phyloP scores from a whole-genome alignment of 2,797 vertebrate genomes.

The Argyrosomus regius region DNA sequence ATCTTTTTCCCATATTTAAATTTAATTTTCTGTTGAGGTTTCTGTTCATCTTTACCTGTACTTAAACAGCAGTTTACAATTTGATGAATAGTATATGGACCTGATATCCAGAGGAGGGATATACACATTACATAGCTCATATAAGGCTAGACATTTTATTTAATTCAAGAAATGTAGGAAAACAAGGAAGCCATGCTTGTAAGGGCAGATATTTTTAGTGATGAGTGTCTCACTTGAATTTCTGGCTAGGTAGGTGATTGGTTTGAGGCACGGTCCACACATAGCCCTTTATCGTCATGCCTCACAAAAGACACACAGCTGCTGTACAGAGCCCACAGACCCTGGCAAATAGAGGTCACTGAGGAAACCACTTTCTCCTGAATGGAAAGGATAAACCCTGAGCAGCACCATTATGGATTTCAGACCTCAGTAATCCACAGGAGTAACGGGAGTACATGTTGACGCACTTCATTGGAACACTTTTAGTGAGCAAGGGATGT shows the following conservation, averaged over 20 bases:
- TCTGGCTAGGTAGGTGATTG: slow-evolving; percentile 16
- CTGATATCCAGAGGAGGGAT: not conserved
- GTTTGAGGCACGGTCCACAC: slow-evolving; percentile 34
- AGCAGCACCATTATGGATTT: slow-evolving; percentile 57
- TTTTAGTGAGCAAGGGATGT: not conserved
- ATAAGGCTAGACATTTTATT: not conserved
- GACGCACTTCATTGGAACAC: slow-evolving; percentile 7
- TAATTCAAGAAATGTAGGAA: not conserved
- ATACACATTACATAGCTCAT: not conserved
- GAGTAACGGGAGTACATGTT: slow-evolving; percentile 38
- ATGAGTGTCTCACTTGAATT: not conserved
- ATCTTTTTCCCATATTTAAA: not conserved
- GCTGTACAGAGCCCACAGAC: slow-evolving; percentile 54
- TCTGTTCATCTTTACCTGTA: not conserved
- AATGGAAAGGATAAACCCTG: slow-evolving; percentile 59
- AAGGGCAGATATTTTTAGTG: not conserved
- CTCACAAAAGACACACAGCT: slow-evolving; percentile 65
- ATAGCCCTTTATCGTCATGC: slow-evolving; percentile 61
- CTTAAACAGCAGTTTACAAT: not conserved
- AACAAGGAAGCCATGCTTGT: not conserved
- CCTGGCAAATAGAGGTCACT: slow-evolving; percentile 78
- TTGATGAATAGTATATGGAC: not conserved
- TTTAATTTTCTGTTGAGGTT: slow-evolving; percentile 1
- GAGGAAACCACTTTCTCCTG: slow-evolving; percentile 59
- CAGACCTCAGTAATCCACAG: slow-evolving; percentile 50